A percentile compares a stretch with the other conserved stretches of the same genome.
These are phyloP conservation scores for Drosophila hamatofila DNA, from an alignment of 2,888 invertebrate genomes.

Conservation along the genomic window DNA sequence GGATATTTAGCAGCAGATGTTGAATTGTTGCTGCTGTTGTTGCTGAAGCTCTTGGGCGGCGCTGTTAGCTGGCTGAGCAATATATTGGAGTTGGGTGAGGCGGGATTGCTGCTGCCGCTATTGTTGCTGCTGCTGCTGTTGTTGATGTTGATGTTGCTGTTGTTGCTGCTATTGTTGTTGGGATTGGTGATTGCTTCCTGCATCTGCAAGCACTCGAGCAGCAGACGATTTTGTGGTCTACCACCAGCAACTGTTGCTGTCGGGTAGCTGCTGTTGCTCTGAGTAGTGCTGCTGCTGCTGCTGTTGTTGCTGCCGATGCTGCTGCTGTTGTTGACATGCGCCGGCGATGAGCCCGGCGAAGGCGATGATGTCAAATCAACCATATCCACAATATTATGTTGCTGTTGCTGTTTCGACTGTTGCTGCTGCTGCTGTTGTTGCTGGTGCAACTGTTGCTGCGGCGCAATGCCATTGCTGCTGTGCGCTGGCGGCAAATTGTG, in stretches of 20 bases:
- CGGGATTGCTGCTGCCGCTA: conserved; percentile 37
- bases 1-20: conserved; percentile 72
- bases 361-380: conserved; percentile 84
- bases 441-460: conserved; percentile 34
- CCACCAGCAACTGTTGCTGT: conserved; percentile 13
- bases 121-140: conserved; percentile 33
- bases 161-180: conserved; percentile 19
- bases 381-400: conserved; percentile 77
- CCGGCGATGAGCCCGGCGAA: conserved; percentile 83
- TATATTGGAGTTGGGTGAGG: conserved; percentile 62
- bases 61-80: conserved; percentile 72
- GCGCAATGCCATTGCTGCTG: conserved; percentile 18
- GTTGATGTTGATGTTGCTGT: conserved; percentile 37
- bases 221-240: conserved; percentile 26
- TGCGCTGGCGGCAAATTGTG: conserved; percentile 73
- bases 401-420: conserved; percentile 25
- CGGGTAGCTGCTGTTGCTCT: conserved; percentile 25
- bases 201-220: conserved; percentile 50
- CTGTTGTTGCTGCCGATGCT: conserved; percentile 5
- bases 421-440: conserved; percentile 38
- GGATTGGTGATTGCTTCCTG: conserved; percentile 33
- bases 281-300: conserved; percentile 12
- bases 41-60: conserved; percentile 63
- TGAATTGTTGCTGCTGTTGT: conserved; percentile 34
- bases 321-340: conserved; percentile 49